Evolutionary conservation across 2,113 vertebrate genomes (phyloP).

Genomic region (Daubentonia madagascariensis): DNA sequence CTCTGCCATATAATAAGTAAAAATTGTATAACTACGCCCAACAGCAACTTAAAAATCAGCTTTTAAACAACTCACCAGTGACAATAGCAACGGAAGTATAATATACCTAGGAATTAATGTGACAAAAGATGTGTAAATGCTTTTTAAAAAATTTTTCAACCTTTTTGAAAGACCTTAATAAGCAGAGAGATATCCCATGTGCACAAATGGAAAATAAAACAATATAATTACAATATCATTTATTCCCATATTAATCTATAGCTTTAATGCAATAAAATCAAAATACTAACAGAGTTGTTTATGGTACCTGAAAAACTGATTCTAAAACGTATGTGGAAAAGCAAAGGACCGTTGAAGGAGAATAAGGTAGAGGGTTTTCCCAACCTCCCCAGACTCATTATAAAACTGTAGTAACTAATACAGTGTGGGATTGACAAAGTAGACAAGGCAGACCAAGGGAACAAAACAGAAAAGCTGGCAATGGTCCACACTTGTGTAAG

Average conservation of each 20-base stretch:
- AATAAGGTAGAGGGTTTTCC: background rate
- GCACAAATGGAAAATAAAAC: background rate
- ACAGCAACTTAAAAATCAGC: background rate
- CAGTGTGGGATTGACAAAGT: background rate
- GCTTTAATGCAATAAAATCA: background rate
- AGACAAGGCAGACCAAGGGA: background rate
- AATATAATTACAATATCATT: background rate
- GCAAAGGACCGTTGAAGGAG: background rate
- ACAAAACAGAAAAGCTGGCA: background rate
- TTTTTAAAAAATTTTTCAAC: background rate
- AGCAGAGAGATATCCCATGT: background rate
- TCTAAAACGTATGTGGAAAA: background rate
- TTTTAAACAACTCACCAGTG: background rate
- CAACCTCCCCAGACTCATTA: background rate
- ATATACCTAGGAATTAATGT: background rate
- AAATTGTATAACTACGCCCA: background rate
- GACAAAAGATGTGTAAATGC: background rate
- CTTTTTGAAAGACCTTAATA: background rate
- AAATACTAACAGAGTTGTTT: background rate
- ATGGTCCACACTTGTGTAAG: background rate
- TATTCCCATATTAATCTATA: background rate
- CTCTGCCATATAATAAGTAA: background rate
- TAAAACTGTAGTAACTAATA: background rate
- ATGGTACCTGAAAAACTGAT: background rate
- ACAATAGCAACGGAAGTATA: background rate